Percentiles rank a stretch among this genome's conserved stretches.
Evolutionary conservation across 2,888 invertebrate species (phyloP).

Genomic region (Empis livida): DNA sequence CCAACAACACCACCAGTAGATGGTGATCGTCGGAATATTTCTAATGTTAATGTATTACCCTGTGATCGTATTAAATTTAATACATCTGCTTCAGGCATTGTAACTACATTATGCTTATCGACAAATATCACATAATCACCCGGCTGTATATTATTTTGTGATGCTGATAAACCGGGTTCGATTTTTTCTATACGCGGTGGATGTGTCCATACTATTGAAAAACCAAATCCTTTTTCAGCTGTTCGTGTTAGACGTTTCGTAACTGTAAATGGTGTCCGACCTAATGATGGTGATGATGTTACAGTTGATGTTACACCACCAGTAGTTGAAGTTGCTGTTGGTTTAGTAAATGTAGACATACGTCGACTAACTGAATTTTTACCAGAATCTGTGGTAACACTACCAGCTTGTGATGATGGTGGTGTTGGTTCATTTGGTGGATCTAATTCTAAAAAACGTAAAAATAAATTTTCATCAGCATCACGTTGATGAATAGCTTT

Average conservation of each 20-base stretch:
- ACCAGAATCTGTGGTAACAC: slow-evolving; percentile 35
- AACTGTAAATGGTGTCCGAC: slow-evolving; percentile 72
- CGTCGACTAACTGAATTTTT: slow-evolving; percentile 38
- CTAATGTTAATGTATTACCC: slow-evolving; percentile 54
- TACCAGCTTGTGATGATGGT: slow-evolving; percentile 28
- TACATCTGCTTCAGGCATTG: slow-evolving; percentile 60
- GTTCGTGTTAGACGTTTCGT: slow-evolving; percentile 48
- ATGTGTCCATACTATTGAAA: slow-evolving; percentile 80
- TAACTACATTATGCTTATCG: slow-evolving; percentile 75
- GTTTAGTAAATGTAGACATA: slow-evolving; percentile 33
- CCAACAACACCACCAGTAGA: slow-evolving; percentile 11
- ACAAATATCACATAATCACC: slow-evolving; percentile 84
- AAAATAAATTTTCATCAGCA: slow-evolving; percentile 60
- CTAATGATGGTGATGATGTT: slow-evolving; percentile 33
- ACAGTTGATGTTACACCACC: slow-evolving; percentile 10
- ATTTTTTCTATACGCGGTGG: slow-evolving; percentile 77
- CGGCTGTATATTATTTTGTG: slow-evolving; percentile 66
- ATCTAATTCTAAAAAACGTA: slow-evolving; percentile 68
- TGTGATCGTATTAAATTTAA: slow-evolving; percentile 52
- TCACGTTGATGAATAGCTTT: slow-evolving; percentile 48
- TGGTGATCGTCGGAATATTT: slow-evolving; percentile 48
- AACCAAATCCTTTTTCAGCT: slow-evolving; percentile 58
- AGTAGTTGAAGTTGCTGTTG: slow-evolving; percentile 29
- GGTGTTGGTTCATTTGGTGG: slow-evolving; percentile 48
- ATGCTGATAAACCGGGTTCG: slow-evolving; percentile 68